phyloP scores from a whole-genome alignment of 2,888 invertebrate species.

The Arrhopalites spinosus region DNA sequence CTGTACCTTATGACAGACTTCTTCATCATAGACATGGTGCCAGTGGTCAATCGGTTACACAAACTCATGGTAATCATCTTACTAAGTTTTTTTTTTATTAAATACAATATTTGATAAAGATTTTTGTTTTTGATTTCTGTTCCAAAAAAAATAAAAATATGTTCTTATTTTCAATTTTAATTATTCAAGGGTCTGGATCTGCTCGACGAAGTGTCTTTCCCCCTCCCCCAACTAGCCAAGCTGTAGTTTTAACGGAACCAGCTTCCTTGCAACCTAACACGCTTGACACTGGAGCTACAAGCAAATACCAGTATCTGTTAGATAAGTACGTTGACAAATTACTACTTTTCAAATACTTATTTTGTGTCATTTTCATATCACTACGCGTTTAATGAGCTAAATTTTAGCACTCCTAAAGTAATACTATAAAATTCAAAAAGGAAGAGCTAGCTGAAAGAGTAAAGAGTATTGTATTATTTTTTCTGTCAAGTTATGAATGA shows the following conservation, averaged over 20 bases:
- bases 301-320: constrained; percentile 62
- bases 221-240: constrained; percentile 54
- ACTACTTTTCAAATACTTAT: neutral
- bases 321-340: constrained; percentile 59
- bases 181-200: constrained; percentile 66
- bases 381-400: too few species aligned
- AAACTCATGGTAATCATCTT: too few species aligned
- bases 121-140: too few species aligned
- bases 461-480: too few species aligned
- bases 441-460: too few species aligned
- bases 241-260: constrained; percentile 50
- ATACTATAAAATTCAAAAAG: too few species aligned
- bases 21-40: constrained; percentile 53
- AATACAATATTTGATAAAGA: too few species aligned
- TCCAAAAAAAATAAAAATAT: too few species aligned
- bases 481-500: too few species aligned
- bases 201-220: constrained; percentile 52
- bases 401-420: too few species aligned
- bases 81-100: too few species aligned
- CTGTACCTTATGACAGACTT: constrained; percentile 61
- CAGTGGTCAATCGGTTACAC: constrained; percentile 56
- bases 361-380: neutral
- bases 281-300: constrained; percentile 57
- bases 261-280: constrained; percentile 54
- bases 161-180: too few species aligned